phyloP scores from a whole-genome alignment of 2,113 vertebrate species.

The Phocoena sinus region DNA sequence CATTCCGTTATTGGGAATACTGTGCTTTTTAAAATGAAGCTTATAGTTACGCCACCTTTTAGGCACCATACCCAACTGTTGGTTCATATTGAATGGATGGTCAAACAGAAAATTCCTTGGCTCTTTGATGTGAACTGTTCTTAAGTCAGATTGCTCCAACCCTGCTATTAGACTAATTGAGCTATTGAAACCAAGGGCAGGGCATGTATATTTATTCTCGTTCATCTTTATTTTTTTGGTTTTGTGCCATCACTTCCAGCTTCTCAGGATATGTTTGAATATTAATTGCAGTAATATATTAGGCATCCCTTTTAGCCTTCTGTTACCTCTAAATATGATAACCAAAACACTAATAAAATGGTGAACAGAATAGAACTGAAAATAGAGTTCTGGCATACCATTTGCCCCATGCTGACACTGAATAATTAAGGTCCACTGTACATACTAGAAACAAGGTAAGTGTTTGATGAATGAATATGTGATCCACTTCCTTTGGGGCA shows the following conservation, averaged over 20 bases:
- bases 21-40: background rate
- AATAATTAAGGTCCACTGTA: background rate
- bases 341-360: background rate
- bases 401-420: background rate
- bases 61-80: background rate
- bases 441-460: background rate
- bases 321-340: constrained; percentile 10
- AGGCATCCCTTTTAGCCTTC: constrained; percentile 15
- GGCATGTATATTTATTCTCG: constrained; percentile 2
- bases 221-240: constrained; percentile 44
- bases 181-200: constrained; percentile 5
- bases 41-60: background rate
- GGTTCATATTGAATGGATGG: background rate
- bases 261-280: constrained; percentile 26
- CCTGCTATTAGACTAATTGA: background rate
- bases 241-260: constrained; percentile 35
- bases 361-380: constrained; percentile 4
- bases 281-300: background rate
- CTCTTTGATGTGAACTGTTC: background rate
- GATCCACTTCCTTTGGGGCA: background rate
- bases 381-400: background rate
- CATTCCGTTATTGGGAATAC: background rate
- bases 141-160: background rate
- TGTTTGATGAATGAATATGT: background rate
- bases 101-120: background rate